A percentile compares a stretch with the other conserved stretches of the same genome.
phyloP scores from a whole-genome alignment of 64 coral and sea anemone species.

The Stichodactyla mertensii region DNA sequence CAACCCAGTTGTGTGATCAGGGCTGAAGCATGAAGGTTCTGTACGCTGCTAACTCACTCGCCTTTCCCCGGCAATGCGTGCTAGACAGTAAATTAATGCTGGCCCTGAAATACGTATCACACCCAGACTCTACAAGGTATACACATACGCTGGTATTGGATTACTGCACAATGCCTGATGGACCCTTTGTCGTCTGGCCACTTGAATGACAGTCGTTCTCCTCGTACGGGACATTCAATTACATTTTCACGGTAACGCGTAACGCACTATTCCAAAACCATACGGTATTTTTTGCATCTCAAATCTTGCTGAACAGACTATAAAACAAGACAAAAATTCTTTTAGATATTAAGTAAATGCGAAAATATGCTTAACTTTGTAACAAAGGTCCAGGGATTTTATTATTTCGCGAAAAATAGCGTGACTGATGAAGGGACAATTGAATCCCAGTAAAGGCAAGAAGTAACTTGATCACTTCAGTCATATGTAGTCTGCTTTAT shows the following conservation, averaged over 20 bases:
- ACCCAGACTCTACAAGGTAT: constrained; percentile 24
- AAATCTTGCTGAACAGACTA: neutral
- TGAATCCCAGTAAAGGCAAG: neutral
- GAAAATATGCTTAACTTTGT: neutral
- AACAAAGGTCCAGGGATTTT: neutral
- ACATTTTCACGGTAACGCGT: neutral
- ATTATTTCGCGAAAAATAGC: neutral
- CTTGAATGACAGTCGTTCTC: constrained; percentile 20
- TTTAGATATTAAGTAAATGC: neutral
- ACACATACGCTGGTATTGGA: constrained; percentile 39
- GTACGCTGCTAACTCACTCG: constrained; percentile 19
- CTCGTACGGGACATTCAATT: constrained; percentile 14
- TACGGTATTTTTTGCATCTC: neutral
- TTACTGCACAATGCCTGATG: constrained; percentile 55
- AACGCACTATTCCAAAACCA: neutral
- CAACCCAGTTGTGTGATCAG: constrained; percentile 46
- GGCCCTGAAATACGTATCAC: constrained; percentile 43
- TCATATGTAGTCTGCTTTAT: neutral
- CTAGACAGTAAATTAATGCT: constrained; percentile 47
- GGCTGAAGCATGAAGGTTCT: constrained; percentile 70
- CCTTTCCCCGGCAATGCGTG: constrained; percentile 44
- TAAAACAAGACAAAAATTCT: neutral
- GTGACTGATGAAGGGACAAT: constrained; percentile 3
- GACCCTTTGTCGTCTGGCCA: constrained; percentile 52
- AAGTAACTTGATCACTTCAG: neutral